Evolutionary conservation across 1,140 invertebrate genomes (phyloP), one percentile per base, ranked within the genome.

Genomic region (Temnothorax curvispinosus): DNA sequence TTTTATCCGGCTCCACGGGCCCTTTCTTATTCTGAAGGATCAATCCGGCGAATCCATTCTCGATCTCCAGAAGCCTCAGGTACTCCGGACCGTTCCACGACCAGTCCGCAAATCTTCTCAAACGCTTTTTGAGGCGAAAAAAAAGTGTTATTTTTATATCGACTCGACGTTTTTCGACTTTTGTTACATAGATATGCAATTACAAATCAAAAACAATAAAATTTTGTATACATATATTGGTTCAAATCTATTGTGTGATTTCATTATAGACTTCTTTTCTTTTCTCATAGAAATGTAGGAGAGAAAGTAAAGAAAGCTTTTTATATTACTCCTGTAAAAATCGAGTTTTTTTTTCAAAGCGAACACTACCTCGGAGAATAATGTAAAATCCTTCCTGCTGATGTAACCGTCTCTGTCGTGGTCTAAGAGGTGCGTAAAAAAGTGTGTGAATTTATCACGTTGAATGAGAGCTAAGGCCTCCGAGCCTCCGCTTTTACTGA

Each of bases 81-180:
- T 96, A 97, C 92, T 97, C 97, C 13, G 96, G 96, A 38, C 96
- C 97, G 92, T 97, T 97, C 81, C 94, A 95, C 52, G 97, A 97
- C 97, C 97, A 97, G 90, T 97, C 97, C 47, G 97, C 96, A 93
- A 97, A 97, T 93, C 97, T 97, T 56, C 97, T 96, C 87, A 97
- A 94, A 92, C 96, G 96, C 97, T 97, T 90, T 74, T 77, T 3
- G 0, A 64, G 15, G 7, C 0, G 2, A 15, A 52, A 76, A 41
- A 76, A 64, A 15, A 32, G 3, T 41, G 0, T 56, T 47, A 38
- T 65, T 41, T 21, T 3, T 50, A 27, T 13, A 62, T 76, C 7
- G 2, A 18, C 0, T 54, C 5, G 35, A 50, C 2, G 5, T 6
- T 67, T 67, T 41, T 69, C 1, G 1, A 38, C 38, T 80, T 80